Evolutionary conservation across 92 coral and sea anemone genomes (phyloP).

Genomic region (Pocillopora grandis): DNA sequence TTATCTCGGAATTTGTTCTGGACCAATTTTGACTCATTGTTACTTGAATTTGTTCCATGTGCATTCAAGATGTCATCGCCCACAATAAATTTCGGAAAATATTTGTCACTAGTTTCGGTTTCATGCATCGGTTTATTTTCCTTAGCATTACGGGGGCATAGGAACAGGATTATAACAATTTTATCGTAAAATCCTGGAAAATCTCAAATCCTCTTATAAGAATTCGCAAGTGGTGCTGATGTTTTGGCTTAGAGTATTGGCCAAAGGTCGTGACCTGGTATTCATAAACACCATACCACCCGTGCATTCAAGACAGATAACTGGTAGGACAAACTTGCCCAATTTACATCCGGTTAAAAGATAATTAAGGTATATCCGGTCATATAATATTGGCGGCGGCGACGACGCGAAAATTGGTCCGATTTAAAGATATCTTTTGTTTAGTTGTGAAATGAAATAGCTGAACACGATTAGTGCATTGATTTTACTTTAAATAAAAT

Average conservation of each 20-base stretch:
- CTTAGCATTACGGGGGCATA: not conserved
- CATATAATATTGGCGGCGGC: too few species aligned
- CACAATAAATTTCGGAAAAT: not conserved
- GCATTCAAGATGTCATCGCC: slow-evolving; percentile 15
- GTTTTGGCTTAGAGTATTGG: slow-evolving; percentile 4
- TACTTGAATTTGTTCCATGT: slow-evolving; percentile 11
- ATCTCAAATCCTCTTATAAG: not conserved
- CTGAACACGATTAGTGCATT: not conserved
- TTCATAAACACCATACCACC: not conserved
- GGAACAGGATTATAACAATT: not conserved
- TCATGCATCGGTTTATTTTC: not conserved
- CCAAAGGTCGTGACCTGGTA: slow-evolving; percentile 8
- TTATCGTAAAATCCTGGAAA: not conserved
- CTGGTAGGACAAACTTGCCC: not conserved
- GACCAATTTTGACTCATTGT: not conserved
- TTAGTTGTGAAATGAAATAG: not conserved
- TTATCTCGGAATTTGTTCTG: slow-evolving; percentile 15
- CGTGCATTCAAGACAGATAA: not conserved
- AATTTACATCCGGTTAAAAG: not conserved
- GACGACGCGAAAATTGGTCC: too few species aligned
- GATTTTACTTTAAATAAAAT: too few species aligned
- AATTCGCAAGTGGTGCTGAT: slow-evolving; percentile 1
- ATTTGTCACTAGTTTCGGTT: not conserved
- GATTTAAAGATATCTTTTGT: too few species aligned
- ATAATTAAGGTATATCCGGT: too few species aligned